These are phyloP conservation scores for Rhipidura dahli DNA, from an alignment of 2,113 vertebrate species.

Conservation along the genomic window DNA sequence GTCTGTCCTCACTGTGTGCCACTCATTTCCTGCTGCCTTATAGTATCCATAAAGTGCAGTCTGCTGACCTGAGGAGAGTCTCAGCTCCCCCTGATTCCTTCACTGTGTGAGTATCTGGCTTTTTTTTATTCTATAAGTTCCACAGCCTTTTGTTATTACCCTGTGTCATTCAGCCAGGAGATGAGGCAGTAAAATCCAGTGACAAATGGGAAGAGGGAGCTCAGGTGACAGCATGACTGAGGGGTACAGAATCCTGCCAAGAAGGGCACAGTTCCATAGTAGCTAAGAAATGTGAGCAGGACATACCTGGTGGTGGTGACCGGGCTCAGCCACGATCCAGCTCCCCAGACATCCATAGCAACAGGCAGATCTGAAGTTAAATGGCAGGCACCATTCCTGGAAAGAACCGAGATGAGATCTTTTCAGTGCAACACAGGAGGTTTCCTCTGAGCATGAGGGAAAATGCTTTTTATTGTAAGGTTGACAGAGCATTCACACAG, in stretches of 20 bases:
- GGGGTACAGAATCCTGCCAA: not conserved
- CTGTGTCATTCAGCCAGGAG: not conserved
- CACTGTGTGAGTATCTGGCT: conserved; percentile 90
- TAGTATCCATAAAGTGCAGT: conserved; percentile 98
- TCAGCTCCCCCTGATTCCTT: conserved; percentile 99
- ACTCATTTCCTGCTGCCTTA: conserved; percentile 75
- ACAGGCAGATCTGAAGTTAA: not conserved
- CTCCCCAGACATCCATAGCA: not conserved
- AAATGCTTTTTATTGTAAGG: not conserved
- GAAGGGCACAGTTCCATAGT: no score
- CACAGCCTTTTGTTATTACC: not conserved
- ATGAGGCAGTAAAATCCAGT: not conserved
- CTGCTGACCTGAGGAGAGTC: conserved; percentile 95
- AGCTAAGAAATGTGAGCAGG: not conserved
- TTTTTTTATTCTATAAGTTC: conserved; percentile 23
- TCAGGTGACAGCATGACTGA: not conserved
- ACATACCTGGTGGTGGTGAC: not conserved
- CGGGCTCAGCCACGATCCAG: not conserved
- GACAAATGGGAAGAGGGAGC: not conserved
- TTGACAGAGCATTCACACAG: not conserved
- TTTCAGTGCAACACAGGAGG: not conserved
- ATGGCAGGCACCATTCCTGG: not conserved
- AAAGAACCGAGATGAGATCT: not conserved
- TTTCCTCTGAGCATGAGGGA: not conserved
- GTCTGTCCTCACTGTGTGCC: conserved; percentile 70